Conservation (phyloP, 2,888 invertebrate genomes). For the Nyleta sp. region DNA sequence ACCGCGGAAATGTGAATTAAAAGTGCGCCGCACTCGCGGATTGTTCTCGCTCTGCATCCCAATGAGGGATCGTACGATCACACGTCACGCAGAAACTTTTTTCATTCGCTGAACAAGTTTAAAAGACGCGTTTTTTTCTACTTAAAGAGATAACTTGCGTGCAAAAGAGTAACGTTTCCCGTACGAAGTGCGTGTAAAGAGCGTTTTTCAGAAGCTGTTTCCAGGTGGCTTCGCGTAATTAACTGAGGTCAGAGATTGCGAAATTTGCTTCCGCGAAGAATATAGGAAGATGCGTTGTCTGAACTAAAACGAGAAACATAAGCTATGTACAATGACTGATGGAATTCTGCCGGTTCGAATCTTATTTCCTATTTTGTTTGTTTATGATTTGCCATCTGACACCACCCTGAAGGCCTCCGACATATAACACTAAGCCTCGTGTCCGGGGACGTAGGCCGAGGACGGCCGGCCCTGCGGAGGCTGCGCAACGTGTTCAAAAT, state of each 20-base stretch:
- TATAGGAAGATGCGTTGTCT: constrained; percentile 38
- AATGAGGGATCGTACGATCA: constrained; percentile 16
- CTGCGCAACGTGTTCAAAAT: constrained; percentile 70
- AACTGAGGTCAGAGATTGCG: too few relatives aligned
- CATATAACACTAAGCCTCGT: constrained; percentile 83
- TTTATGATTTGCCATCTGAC: constrained; percentile 72
- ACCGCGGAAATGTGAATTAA: constrained; percentile 5
- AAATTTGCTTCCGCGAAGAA: too few relatives aligned
- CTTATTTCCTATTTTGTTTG: constrained; percentile 68
- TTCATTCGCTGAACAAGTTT: constrained; percentile 24
- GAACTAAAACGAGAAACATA: background rate
- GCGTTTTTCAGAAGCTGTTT: too few relatives aligned
- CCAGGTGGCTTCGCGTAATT: too few relatives aligned
- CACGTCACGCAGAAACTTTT: constrained; percentile 28
- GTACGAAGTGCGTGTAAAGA: too few relatives aligned
- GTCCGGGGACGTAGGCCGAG: constrained; percentile 82
- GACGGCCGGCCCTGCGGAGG: constrained; percentile 81
- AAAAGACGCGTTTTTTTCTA: constrained; percentile 15
- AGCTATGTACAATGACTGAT: constrained; percentile 45
- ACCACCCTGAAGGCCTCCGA: constrained; percentile 78
- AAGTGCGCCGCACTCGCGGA: constrained; percentile 9
- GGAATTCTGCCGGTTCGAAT: constrained; percentile 65
- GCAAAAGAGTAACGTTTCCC: too few relatives aligned
- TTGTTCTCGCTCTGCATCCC: constrained; percentile 28
- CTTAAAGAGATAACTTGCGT: too few relatives aligned